phyloP scores from a whole-genome alignment of 2,797 vertebrate species.

The Galaxias olidus region DNA sequence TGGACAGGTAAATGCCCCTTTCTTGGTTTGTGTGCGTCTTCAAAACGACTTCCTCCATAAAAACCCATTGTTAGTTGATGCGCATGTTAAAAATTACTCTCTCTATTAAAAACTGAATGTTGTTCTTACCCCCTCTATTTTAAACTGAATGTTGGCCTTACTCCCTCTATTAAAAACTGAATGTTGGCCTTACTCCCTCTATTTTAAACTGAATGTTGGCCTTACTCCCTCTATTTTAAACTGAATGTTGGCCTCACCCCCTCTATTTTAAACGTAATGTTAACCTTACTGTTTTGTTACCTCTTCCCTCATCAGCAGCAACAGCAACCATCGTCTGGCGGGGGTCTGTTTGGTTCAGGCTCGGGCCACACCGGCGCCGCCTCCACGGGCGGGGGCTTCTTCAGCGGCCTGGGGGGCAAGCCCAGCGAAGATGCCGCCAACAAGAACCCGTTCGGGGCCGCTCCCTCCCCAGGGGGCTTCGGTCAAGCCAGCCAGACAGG shows the following conservation, averaged over 20 bases:
- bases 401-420: constrained; percentile 94
- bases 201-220: too few species aligned
- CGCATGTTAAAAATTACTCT: too few species aligned
- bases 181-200: too few species aligned
- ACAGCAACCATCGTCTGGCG: constrained; percentile 73
- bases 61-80: too few species aligned
- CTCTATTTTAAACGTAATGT: not conserved
- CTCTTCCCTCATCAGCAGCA: constrained; percentile 38
- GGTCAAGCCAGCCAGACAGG: constrained; percentile 75
- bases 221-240: too few species aligned
- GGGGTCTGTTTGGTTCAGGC: constrained; percentile 82
- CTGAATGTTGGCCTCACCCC: not conserved
- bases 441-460: constrained; percentile 92
- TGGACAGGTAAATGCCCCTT: constrained; percentile 83
- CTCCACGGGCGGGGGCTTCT: constrained; percentile 82
- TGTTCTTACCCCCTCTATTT: too few species aligned
- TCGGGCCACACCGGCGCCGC: constrained; percentile 58
- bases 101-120: too few species aligned
- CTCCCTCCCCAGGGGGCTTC: constrained; percentile 78
- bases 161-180: too few species aligned
- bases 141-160: too few species aligned
- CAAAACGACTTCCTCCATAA: not conserved
- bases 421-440: constrained; percentile 94
- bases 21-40: not conserved
- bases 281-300: not conserved